These are phyloP conservation scores for Babyrousa celebensis DNA, from an alignment of 2,797 vertebrate species.

Conservation along the genomic window DNA sequence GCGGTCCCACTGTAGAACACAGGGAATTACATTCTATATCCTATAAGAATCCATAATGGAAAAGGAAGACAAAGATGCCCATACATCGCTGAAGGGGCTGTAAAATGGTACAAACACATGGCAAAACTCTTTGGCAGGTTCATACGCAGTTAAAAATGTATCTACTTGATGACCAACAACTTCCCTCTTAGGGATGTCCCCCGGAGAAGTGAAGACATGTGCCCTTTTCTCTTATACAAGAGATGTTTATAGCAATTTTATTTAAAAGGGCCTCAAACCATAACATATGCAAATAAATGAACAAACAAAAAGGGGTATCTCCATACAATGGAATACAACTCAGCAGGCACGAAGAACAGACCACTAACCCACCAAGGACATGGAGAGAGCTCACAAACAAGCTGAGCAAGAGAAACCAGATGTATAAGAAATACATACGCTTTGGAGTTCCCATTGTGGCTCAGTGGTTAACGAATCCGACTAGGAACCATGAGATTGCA, in stretches of 20 bases:
- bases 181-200: constrained; percentile 44
- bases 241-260: constrained; percentile 61
- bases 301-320: constrained; percentile 51
- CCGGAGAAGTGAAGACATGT: constrained; percentile 67
- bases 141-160: constrained; percentile 58
- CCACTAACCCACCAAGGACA: background rate
- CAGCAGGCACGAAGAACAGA: constrained; percentile 52
- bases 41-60: too few relatives aligned
- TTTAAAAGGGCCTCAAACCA: constrained; percentile 47
- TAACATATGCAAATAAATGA: constrained; percentile 61
- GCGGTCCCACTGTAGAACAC: too few relatives aligned
- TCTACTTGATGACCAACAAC: constrained; percentile 1
- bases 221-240: constrained; percentile 37
- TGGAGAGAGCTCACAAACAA: background rate
- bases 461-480: too few relatives aligned
- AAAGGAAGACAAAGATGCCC: background rate
- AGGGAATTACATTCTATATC: too few relatives aligned
- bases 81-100: background rate
- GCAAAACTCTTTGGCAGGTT: constrained; percentile 55
- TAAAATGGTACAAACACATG: background rate
- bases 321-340: constrained; percentile 5
- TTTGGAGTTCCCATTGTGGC: too few relatives aligned
- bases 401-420: constrained; percentile 48
- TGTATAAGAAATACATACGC: background rate
- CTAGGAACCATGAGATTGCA: too few relatives aligned